These are phyloP conservation scores for Andrena haemorrhoa DNA, from an alignment of 2,888 invertebrate genomes.

Conservation along the genomic window DNA sequence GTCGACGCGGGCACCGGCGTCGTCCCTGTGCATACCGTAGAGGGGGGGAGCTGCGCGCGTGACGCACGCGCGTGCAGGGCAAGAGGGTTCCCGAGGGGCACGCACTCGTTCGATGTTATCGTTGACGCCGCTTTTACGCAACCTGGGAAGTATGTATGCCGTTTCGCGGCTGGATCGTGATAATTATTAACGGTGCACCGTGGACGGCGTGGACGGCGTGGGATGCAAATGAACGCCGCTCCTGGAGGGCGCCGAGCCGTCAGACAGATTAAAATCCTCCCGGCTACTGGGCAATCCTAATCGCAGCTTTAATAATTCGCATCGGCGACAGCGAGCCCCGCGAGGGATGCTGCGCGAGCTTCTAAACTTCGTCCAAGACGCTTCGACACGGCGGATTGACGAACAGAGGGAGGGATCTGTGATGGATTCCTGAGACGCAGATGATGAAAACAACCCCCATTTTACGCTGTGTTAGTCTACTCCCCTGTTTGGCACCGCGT, in stretches of 20 bases:
- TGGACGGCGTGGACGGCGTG: background rate
- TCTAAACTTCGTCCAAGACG: too few relatives aligned
- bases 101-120: constrained; percentile 71
- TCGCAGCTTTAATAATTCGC: too few relatives aligned
- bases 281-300: too few relatives aligned
- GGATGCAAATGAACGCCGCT: constrained; percentile 41
- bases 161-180: constrained; percentile 34
- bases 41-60: constrained; percentile 38
- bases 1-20: background rate
- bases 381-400: too few relatives aligned
- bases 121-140: constrained; percentile 64
- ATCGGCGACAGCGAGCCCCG: too few relatives aligned
- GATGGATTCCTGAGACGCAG: too few relatives aligned
- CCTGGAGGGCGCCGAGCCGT: constrained; percentile 20
- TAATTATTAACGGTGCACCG: constrained; percentile 40
- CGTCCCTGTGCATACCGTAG: background rate
- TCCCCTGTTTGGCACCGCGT: too few relatives aligned
- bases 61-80: constrained; percentile 34
- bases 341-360: too few relatives aligned
- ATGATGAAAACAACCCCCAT: too few relatives aligned
- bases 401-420: too few relatives aligned
- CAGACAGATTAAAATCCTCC: constrained; percentile 6
- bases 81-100: constrained; percentile 43
- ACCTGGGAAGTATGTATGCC: constrained; percentile 36
- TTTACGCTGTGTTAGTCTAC: too few relatives aligned